A percentile compares a stretch with the other conserved stretches of the same genome.
Conservation (phyloP, 2,797 vertebrate genomes). For the Acrossocheilus fasciatus region DNA sequence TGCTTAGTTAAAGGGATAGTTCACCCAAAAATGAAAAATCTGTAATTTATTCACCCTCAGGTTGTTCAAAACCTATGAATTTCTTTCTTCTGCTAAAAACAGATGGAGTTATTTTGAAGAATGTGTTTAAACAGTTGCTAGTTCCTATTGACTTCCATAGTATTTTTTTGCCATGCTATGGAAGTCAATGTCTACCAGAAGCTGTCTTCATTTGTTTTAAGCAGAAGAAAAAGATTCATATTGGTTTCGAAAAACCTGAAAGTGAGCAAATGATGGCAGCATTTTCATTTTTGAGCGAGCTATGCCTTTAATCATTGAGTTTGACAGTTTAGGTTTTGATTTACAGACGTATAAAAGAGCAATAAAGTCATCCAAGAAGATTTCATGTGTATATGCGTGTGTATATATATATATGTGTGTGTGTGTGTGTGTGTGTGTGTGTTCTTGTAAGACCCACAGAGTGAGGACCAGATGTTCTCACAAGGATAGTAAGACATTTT, state of each 20-base stretch:
- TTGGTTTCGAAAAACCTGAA: background rate
- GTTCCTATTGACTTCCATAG: background rate
- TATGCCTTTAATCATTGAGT: background rate
- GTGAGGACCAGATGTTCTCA: no score
- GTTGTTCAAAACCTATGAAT: background rate
- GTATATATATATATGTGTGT: no score
- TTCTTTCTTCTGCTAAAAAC: background rate
- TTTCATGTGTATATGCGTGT: no score
- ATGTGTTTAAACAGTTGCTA: background rate
- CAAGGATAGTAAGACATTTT: no score
- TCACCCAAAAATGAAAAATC: background rate
- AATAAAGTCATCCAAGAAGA: background rate
- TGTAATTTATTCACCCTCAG: background rate
- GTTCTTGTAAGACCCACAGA: no score
- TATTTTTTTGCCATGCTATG: background rate
- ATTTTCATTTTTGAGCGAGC: background rate
- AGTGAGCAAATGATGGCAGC: background rate
- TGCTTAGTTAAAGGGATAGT: background rate
- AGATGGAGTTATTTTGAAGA: background rate
- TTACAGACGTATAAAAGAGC: background rate
- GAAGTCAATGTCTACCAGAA: background rate
- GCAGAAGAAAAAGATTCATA: background rate
- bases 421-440: no score
- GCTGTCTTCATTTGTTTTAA: background rate
- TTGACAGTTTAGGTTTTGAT: background rate